Evolutionary conservation across 2,113 vertebrate genomes (phyloP).

Genomic region (Lonchura striata): DNA sequence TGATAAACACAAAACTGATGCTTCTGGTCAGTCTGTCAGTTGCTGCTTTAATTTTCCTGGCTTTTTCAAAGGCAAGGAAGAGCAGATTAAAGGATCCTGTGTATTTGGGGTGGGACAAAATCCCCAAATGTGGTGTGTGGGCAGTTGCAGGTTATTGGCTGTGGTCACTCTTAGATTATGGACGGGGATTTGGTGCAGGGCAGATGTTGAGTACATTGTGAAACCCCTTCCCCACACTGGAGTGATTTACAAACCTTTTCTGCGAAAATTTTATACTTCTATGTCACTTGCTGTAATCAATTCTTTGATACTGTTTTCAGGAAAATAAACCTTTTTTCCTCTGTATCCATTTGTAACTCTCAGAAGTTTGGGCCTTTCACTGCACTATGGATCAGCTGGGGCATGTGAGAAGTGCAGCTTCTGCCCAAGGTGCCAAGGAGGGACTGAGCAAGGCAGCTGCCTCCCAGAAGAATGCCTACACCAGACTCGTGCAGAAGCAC

Average conservation of each 20-base stretch:
- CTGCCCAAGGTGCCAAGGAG: constrained; percentile 62
- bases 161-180: not conserved
- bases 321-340: constrained; percentile 25
- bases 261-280: not conserved
- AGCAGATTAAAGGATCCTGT: not conserved
- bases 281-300: not conserved
- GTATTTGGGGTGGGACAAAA: not conserved
- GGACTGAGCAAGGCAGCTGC: constrained; percentile 1
- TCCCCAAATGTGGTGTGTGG: rapidly evolving
- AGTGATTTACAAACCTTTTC: not conserved
- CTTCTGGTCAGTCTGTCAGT: not conserved
- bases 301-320: not conserved
- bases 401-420: constrained; percentile 30
- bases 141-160: not conserved
- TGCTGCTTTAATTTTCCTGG: not conserved
- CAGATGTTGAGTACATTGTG: not conserved
- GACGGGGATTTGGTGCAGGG: not conserved
- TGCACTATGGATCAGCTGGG: constrained; percentile 53
- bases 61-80: not conserved
- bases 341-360: constrained; percentile 9
- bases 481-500: constrained; percentile 83
- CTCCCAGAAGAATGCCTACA: constrained; percentile 84
- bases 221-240: not conserved
- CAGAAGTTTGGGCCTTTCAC: constrained; percentile 4
- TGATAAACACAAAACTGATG: not conserved